A percentile compares a stretch with the other conserved stretches of the same genome.
Evolutionary conservation across 2,113 vertebrate genomes (phyloP).

Genomic region (Coreoperca whiteheadi): DNA sequence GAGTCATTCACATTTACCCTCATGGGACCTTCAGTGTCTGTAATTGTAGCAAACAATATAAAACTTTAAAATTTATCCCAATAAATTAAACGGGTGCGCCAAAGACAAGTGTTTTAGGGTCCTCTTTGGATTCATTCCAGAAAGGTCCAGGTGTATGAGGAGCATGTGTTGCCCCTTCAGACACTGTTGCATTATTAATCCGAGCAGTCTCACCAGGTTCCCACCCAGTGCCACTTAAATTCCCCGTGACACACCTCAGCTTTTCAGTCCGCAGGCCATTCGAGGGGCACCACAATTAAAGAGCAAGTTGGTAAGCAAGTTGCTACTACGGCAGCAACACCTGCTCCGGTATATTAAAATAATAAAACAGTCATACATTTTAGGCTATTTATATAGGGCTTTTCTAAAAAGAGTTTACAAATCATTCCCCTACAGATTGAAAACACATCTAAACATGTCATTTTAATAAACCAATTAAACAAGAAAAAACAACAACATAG

Average conservation of each 20-base stretch:
- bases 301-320: background rate
- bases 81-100: conserved; percentile 45
- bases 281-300: background rate
- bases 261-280: conserved; percentile 29
- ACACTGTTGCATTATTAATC: conserved; percentile 70
- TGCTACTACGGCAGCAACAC: background rate
- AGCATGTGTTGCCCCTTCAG: conserved; percentile 65
- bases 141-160: conserved; percentile 29
- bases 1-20: background rate
- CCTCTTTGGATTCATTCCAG: conserved; percentile 33
- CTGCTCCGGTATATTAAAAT: background rate
- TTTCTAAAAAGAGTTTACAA: background rate
- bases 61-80: background rate
- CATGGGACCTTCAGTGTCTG: background rate
- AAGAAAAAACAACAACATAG: background rate
- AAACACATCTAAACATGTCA: background rate
- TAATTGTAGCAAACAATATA: conserved; percentile 5
- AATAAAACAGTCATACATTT: background rate
- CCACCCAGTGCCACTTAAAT: conserved; percentile 57
- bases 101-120: conserved; percentile 22
- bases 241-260: conserved; percentile 40
- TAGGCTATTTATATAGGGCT: background rate
- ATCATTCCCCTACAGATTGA: background rate
- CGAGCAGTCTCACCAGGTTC: conserved; percentile 49
- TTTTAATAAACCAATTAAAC: background rate